Conservation (phyloP, 2,888 invertebrate species). For the Lasioglossum pauxillum region DNA sequence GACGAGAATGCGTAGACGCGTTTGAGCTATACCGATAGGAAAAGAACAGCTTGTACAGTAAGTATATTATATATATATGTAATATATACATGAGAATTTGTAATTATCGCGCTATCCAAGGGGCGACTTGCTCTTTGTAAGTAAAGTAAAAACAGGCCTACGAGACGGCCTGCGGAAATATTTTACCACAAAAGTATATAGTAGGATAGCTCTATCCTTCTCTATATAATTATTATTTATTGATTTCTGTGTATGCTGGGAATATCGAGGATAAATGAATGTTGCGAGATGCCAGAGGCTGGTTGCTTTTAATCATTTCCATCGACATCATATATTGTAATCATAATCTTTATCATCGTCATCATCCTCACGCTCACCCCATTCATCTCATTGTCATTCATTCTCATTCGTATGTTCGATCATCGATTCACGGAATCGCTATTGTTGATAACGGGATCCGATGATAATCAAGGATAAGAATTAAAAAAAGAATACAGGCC, state of each 20-base stretch:
- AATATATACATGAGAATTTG: conserved; percentile 60
- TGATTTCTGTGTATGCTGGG: conserved; percentile 71
- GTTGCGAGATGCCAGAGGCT: conserved; percentile 64
- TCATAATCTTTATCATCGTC: conserved; percentile 40
- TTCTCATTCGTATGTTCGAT: conserved; percentile 41
- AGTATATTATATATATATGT: conserved; percentile 45
- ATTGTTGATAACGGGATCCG: conserved; percentile 50
- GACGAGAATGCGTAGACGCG: conserved; percentile 8
- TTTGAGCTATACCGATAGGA: conserved; percentile 64
- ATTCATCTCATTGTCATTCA: conserved; percentile 27
- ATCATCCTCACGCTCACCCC: conserved; percentile 21
- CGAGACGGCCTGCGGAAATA: conserved; percentile 75
- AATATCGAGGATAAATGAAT: conserved; percentile 66
- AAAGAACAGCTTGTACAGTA: conserved; percentile 71
- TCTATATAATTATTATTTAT: conserved; percentile 81
- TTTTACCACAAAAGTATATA: conserved; percentile 83
- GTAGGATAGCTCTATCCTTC: conserved; percentile 76
- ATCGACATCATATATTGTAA: conserved; percentile 37
- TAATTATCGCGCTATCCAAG: conserved; percentile 63
- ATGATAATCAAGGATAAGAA: conserved; percentile 51
- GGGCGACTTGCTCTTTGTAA: conserved; percentile 51
- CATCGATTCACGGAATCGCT: conserved; percentile 41
- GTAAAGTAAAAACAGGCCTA: conserved; percentile 70
- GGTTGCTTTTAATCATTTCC: conserved; percentile 63
- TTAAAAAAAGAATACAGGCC: conserved; percentile 44